A percentile compares a stretch with the other conserved stretches of the same genome.
Conservation (phyloP, 2,888 invertebrate genomes). For the Cheilosia urbana region DNA sequence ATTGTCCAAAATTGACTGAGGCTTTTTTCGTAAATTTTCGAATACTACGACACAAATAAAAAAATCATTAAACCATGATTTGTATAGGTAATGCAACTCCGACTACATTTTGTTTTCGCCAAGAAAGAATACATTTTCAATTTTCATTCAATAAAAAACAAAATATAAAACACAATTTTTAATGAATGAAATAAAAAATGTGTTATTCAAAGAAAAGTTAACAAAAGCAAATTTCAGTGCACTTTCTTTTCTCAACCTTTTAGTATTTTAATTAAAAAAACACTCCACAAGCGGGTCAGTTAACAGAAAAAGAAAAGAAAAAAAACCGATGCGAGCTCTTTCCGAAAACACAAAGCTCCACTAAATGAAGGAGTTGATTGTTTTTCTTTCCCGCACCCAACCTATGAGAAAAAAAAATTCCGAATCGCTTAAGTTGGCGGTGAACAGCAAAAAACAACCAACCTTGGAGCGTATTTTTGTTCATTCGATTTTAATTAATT, state of each 20-base stretch:
- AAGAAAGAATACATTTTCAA: no score
- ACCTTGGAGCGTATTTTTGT: slow-evolving; percentile 62
- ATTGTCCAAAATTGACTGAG: no score
- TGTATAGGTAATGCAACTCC: no score
- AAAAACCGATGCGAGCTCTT: neutral
- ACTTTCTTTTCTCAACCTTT: slow-evolving; percentile 35
- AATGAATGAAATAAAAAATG: no score
- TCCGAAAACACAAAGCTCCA: slow-evolving; percentile 1
- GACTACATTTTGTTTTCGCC: no score
- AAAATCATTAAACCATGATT: no score
- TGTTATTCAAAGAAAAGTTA: no score
- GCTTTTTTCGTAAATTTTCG: no score
- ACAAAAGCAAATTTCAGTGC: no score
- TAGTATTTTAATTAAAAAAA: slow-evolving; percentile 63
- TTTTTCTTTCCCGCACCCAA: slow-evolving; percentile 42
- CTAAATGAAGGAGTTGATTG: slow-evolving; percentile 45
- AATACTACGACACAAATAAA: no score
- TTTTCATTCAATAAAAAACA: no score
- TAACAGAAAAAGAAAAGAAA: slow-evolving; percentile 12
- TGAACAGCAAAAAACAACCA: slow-evolving; percentile 27
- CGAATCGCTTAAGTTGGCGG: slow-evolving; percentile 22
- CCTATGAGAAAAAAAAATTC: slow-evolving; percentile 44
- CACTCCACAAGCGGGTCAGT: slow-evolving; percentile 55
- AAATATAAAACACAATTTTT: no score
- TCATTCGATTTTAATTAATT: slow-evolving; percentile 75